Conservation (phyloP, 2,113 vertebrate species). For the Anolis sagrei region DNA sequence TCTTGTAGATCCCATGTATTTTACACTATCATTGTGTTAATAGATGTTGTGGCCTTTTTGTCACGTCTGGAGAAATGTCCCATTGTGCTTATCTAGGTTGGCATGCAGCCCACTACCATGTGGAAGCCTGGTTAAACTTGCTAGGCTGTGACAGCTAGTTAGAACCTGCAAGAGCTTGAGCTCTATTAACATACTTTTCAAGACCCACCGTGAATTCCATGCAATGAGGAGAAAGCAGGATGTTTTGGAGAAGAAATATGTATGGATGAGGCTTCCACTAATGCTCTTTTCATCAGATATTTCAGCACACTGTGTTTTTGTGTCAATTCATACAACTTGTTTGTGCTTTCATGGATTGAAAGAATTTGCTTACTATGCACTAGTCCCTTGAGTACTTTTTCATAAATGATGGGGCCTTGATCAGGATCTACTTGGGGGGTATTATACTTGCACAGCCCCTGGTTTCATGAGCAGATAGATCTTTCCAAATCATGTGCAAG, state of each 20-base stretch:
- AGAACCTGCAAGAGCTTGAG: background rate
- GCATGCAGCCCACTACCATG: too few species aligned
- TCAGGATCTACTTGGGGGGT: too few species aligned
- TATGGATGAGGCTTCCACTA: background rate
- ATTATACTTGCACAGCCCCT: too few species aligned
- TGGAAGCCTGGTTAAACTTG: too few species aligned
- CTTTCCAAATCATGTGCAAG: too few species aligned
- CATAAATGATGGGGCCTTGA: background rate
- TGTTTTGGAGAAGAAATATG: background rate
- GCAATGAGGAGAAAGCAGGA: background rate
- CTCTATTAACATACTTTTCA: background rate
- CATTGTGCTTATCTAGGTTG: background rate
- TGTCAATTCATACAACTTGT: background rate
- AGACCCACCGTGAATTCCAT: background rate
- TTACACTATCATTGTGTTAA: background rate
- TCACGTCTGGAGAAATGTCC: background rate
- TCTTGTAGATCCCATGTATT: background rate
- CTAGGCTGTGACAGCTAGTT: too few species aligned
- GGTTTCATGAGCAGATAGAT: too few species aligned
- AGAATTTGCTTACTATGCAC: background rate
- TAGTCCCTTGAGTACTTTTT: background rate
- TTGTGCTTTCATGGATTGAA: background rate
- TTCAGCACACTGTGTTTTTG: background rate
- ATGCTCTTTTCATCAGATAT: background rate
- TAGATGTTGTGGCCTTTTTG: background rate